Conservation (phyloP, 1,140 invertebrate species). For the Chionoecetes opilio region DNA sequence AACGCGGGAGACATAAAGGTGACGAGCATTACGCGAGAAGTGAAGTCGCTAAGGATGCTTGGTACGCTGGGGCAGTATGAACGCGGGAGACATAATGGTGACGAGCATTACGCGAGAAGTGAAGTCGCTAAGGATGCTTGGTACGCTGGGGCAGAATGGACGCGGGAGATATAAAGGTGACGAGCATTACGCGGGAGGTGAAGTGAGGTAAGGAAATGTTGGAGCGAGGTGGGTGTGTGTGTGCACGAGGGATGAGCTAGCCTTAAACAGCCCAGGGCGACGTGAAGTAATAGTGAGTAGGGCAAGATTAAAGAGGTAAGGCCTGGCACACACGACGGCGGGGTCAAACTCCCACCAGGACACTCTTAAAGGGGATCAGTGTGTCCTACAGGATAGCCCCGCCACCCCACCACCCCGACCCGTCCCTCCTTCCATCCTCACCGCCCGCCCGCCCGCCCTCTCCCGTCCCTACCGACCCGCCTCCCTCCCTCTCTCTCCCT, state of each 20-base stretch:
- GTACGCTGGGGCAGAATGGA: not conserved
- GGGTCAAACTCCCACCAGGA: conserved; percentile 24
- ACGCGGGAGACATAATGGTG: too few species aligned
- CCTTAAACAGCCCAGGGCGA: not conserved
- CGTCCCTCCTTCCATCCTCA: not conserved
- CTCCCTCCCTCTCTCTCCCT: not conserved
- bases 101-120: too few species aligned
- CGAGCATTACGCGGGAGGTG: not conserved
- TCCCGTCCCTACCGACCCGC: not conserved
- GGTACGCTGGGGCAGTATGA: too few species aligned
- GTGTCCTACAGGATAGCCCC: conserved; percentile 2
- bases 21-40: too few species aligned
- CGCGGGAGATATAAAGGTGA: not conserved
- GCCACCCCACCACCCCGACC: not conserved
- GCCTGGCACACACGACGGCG: conserved; percentile 12
- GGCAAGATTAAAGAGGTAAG: conserved; percentile 19
- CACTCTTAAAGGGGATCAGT: conserved; percentile 28
- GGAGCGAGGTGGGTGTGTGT: too few species aligned
- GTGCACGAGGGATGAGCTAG: not conserved
- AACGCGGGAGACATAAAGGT: too few species aligned
- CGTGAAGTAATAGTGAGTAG: conserved; percentile 6
- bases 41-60: too few species aligned
- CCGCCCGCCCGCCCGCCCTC: not conserved
- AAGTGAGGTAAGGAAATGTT: too few species aligned
- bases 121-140: not conserved